Conservation (phyloP, 2,113 vertebrate genomes). For the Ctenomys sociabilis region DNA sequence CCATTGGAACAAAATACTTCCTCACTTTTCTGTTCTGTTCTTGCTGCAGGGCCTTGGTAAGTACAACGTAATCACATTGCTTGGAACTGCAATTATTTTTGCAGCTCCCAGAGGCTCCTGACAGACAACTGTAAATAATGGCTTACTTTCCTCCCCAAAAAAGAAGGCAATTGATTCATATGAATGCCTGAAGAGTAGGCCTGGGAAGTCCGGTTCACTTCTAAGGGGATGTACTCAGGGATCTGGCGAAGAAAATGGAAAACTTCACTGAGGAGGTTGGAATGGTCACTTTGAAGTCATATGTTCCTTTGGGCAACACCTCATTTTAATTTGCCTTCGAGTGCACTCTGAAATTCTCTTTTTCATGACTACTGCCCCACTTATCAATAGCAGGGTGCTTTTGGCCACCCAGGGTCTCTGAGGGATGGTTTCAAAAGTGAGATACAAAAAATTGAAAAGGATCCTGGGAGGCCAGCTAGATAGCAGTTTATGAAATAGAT, state of each 20-base stretch:
- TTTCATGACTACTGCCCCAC: constrained; percentile 78
- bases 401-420: constrained; percentile 78
- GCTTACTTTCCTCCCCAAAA: constrained; percentile 63
- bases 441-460: constrained; percentile 64
- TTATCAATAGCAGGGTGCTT: constrained; percentile 81
- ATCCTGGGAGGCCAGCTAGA: constrained; percentile 77
- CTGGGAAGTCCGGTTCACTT: constrained; percentile 64
- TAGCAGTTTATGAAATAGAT: constrained; percentile 82
- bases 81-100: constrained; percentile 68
- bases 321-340: constrained; percentile 82
- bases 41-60: constrained; percentile 20
- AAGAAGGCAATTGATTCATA: constrained; percentile 68
- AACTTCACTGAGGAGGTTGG: constrained; percentile 65
- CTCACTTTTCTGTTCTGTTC: constrained; percentile 53
- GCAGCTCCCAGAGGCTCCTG: constrained; percentile 50
- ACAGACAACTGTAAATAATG: constrained; percentile 69
- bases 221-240: constrained; percentile 64
- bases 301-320: constrained; percentile 79
- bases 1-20: constrained; percentile 43
- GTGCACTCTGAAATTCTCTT: constrained; percentile 82
- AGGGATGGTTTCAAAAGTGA: constrained; percentile 78
- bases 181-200: constrained; percentile 53
- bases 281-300: constrained; percentile 82
- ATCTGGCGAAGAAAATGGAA: constrained; percentile 67
- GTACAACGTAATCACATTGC: constrained; percentile 51